Conservation (phyloP, 2,113 vertebrate species). For the Embiotoca jacksoni region DNA sequence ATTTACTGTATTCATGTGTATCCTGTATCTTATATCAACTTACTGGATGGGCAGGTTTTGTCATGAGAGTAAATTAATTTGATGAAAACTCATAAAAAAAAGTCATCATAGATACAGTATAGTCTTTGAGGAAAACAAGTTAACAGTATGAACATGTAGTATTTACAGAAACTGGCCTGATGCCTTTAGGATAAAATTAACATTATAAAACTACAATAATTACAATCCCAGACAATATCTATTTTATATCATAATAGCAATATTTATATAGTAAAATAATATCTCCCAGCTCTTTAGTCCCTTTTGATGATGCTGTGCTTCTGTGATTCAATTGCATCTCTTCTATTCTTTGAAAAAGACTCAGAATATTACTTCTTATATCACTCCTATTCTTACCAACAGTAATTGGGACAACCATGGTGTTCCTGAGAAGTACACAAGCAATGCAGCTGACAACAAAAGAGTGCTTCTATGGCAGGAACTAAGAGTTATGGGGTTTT, state of each 20-base stretch:
- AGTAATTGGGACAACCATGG: neutral
- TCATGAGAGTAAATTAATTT: neutral
- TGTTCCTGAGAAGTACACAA: neutral
- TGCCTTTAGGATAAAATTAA: neutral
- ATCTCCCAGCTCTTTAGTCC: neutral
- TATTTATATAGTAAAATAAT: conserved; percentile 4
- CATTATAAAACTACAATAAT: conserved; percentile 4
- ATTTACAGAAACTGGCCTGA: neutral
- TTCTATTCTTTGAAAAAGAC: conserved; percentile 7
- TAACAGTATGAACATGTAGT: neutral
- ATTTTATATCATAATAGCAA: conserved; percentile 14
- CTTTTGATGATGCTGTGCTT: conserved; percentile 10
- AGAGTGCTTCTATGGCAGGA: neutral
- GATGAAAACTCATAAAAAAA: neutral
- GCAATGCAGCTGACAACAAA: neutral
- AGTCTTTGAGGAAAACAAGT: conserved; percentile 4
- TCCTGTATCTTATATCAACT: neutral
- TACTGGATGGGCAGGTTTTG: neutral
- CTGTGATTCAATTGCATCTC: conserved; percentile 6
- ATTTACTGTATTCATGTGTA: neutral
- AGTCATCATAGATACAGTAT: neutral
- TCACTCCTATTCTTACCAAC: conserved; percentile 2
- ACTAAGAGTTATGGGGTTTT: neutral
- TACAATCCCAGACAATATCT: neutral
- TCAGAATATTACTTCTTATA: neutral